phyloP scores from a whole-genome alignment of 2,113 vertebrate species.

The Sinocyclocheilus rhinocerous region DNA sequence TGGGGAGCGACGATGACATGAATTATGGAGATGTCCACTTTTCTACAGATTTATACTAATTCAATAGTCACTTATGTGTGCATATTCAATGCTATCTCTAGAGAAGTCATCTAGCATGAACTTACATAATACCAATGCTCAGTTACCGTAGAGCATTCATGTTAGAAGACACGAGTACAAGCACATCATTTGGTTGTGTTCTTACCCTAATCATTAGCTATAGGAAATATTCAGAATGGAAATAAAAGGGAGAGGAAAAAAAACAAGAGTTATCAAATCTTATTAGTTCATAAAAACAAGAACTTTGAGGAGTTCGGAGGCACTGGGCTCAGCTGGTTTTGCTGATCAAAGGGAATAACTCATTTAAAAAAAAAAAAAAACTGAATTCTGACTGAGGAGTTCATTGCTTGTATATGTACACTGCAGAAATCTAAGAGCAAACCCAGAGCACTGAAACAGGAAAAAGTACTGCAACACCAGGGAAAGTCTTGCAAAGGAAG shows the following conservation, averaged over 20 bases:
- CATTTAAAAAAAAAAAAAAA: conserved; percentile 44
- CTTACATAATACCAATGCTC: conserved; percentile 27
- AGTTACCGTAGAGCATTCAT: neutral
- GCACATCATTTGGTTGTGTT: conserved; percentile 6
- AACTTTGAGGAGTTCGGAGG: conserved; percentile 59
- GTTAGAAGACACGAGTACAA: conserved; percentile 38
- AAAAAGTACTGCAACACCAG: neutral
- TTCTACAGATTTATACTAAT: conserved; percentile 43
- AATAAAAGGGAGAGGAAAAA: conserved; percentile 21
- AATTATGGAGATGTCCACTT: conserved; percentile 43
- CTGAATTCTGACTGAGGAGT: conserved; percentile 30
- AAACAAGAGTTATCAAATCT: conserved; percentile 49
- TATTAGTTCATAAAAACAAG: conserved; percentile 62
- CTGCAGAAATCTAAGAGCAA: conserved; percentile 15
- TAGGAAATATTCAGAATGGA: conserved; percentile 48
- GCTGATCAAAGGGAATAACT: conserved; percentile 69
- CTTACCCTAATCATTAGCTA: conserved; percentile 34
- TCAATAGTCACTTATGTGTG: conserved; percentile 47
- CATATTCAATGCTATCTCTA: conserved; percentile 41
- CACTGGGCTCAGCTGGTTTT: conserved; percentile 59
- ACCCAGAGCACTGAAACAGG: neutral
- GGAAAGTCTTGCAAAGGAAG: conserved; percentile 2
- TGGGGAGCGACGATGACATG: conserved; percentile 2
- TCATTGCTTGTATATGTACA: conserved; percentile 6
- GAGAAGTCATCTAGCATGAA: conserved; percentile 23